Conservation (phyloP, 1,140 invertebrate species). For the Papilio polyxenes region DNA sequence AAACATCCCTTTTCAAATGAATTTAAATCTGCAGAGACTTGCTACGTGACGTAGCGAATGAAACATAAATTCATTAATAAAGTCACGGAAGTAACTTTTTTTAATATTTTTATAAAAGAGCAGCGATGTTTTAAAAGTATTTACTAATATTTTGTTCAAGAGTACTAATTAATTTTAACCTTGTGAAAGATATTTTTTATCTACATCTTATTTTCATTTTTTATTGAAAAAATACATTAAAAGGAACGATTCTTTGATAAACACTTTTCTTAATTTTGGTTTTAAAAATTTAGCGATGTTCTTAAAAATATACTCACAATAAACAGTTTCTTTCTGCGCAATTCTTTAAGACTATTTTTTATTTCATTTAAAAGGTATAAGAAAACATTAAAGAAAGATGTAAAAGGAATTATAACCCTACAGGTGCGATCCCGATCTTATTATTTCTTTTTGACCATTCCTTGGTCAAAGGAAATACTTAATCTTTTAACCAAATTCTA, state of each 20-base stretch:
- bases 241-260: too few relatives aligned
- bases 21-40: background rate
- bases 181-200: background rate
- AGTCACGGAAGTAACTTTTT: background rate
- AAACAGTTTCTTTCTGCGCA: too few relatives aligned
- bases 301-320: too few relatives aligned
- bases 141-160: background rate
- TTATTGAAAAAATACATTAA: too few relatives aligned
- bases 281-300: too few relatives aligned
- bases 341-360: too few relatives aligned
- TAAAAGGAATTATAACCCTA: background rate
- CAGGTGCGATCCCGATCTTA: background rate
- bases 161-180: background rate
- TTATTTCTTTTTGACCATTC: too few relatives aligned
- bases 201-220: too few relatives aligned
- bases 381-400: background rate
- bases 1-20: constrained; percentile 1
- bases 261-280: too few relatives aligned
- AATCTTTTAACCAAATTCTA: background rate
- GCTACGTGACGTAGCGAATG: background rate
- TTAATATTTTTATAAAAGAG: background rate
- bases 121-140: background rate
- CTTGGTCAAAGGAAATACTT: background rate
- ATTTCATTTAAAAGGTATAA: background rate
- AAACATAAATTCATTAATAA: background rate